A percentile compares a stretch with the other conserved stretches of the same genome.
Evolutionary conservation across 2,888 invertebrate genomes (phyloP).

Genomic region (Drosophila ustulata): DNA sequence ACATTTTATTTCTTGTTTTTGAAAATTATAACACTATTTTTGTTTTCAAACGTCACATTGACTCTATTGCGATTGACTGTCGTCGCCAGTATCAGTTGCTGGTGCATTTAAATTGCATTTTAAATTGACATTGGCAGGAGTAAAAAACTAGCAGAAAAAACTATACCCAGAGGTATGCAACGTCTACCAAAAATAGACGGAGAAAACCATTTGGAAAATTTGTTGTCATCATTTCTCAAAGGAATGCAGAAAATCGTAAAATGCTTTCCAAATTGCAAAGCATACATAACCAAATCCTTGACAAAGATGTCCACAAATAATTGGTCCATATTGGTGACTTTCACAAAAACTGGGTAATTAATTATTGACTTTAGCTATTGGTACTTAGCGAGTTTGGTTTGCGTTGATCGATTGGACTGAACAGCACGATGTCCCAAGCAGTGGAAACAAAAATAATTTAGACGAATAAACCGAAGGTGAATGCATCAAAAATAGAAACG

Average conservation of each 20-base stretch:
- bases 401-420: constrained; percentile 26
- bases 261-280: not conserved
- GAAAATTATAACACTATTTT: no score
- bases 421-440: not conserved
- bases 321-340: not conserved
- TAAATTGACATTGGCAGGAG: constrained; percentile 62
- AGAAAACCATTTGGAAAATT: constrained; percentile 70
- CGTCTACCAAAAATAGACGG: constrained; percentile 57
- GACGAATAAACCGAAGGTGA: constrained; percentile 15
- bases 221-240: constrained; percentile 48
- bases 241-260: constrained; percentile 21
- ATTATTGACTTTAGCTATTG: constrained; percentile 29
- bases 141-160: constrained; percentile 18
- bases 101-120: constrained; percentile 69
- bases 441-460: constrained; percentile 8
- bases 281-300: constrained; percentile 24
- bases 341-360: constrained; percentile 24
- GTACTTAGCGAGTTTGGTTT: constrained; percentile 8
- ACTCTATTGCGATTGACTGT: constrained; percentile 1
- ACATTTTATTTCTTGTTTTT: no score
- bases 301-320: constrained; percentile 5
- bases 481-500: constrained; percentile 11
- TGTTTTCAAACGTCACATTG: not conserved
- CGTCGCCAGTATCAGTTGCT: constrained; percentile 40
- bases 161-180: constrained; percentile 43